phyloP scores from a whole-genome alignment of 2,888 invertebrate species.

The Folsomia manolachei region DNA sequence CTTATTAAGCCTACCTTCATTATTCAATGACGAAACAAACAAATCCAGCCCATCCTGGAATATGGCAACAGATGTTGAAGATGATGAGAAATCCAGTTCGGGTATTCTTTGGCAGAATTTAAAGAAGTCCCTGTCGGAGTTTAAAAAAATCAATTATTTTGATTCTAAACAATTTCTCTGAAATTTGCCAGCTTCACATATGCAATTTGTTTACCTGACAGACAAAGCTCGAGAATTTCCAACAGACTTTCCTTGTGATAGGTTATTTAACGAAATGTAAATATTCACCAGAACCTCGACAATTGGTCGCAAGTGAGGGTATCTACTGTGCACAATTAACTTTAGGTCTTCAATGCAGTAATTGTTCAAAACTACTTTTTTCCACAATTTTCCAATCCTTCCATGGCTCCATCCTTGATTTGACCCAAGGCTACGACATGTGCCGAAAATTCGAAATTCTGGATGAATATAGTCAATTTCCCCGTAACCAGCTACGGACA shows the following conservation, averaged over 20 bases:
- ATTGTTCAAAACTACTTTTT: constrained; percentile 76
- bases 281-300: constrained; percentile 39
- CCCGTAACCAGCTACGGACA: constrained; percentile 85
- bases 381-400: constrained; percentile 72
- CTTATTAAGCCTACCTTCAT: neutral
- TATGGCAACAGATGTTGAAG: constrained; percentile 66
- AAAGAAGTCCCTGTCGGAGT: constrained; percentile 70
- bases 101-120: constrained; percentile 83
- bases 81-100: constrained; percentile 71
- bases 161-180: neutral
- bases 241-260: constrained; percentile 1
- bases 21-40: constrained; percentile 75
- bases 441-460: constrained; percentile 89
- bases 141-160: neutral
- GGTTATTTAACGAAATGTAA: constrained; percentile 31
- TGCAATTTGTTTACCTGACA: constrained; percentile 31
- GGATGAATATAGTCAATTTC: constrained; percentile 75
- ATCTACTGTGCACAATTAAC: constrained; percentile 26
- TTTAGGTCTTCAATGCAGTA: constrained; percentile 72
- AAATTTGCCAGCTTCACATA: too few species aligned
- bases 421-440: constrained; percentile 54
- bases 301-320: constrained; percentile 36
- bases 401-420: constrained; percentile 18
- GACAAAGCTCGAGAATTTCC: constrained; percentile 30
- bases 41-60: constrained; percentile 88